Base-by-base conservation (phyloP, 2,888 invertebrate genomes). In the Anthophora plumipes region DNA sequence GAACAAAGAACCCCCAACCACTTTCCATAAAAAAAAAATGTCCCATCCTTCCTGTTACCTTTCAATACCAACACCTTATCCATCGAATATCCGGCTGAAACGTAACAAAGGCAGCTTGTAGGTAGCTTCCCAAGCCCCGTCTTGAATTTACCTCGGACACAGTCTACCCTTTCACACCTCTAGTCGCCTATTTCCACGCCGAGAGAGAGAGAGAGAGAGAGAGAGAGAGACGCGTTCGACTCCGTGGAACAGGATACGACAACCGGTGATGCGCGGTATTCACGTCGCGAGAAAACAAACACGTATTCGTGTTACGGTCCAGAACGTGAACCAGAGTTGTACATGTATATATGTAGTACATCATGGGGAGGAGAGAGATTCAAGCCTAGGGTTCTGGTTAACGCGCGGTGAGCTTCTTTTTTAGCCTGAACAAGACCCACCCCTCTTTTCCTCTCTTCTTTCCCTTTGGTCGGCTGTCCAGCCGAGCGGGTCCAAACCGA, bases 221-320 rank as follows among this genome's bases (percentile, higher is more conserved):
- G n/a, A n/a, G n/a, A n/a, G n/a, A n/a, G n/a, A n/a, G n/a, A n/a
- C n/a, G n/a, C 12, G 46, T 31, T 73, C 69, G 76, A 77, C 82
- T 72, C 64, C 61, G 31, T 31, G 50, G 54, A 80, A 68, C 77
- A 59, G 81, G 78, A 81, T 83, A 78, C 83, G 76, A 74, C 77
- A 39, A 79, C 77, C 75, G 25, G 17, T 57, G 71, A 74, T 63
- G 81, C 61, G 59, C 74, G n/a, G 82, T 66, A 77, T 77, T 78
- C 73, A 39, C 72, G 77, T 68, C 76, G 77, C 85, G 77, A 85
- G 85, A 83, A 83, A 85, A 83, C 77, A 83, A 85, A 78, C 83
- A 54, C 77, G 80, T 71, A 76, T 71, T 76, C 73, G 73, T 76
- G 54, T 85, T 73, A 76, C 77, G 57, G 75, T n/a, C 63, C 85